A percentile compares a stretch with the other conserved stretches of the same genome.
phyloP scores from a whole-genome alignment of 2,888 invertebrate genomes.

The Meteorus cinctellus region DNA sequence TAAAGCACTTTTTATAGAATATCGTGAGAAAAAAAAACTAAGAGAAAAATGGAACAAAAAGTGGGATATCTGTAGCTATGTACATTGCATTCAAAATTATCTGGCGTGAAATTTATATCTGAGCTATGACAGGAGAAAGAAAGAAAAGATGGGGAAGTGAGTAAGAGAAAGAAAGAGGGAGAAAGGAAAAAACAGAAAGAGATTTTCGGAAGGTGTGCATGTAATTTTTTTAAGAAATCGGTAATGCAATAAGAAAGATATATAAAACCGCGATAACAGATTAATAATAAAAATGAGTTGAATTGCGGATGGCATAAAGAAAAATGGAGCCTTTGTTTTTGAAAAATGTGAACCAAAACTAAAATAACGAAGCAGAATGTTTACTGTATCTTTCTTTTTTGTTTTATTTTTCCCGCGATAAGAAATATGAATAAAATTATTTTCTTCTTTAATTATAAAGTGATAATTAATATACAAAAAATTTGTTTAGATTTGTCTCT shows the following conservation, averaged over 20 bases:
- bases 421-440: not conserved
- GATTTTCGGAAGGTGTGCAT: constrained; percentile 6
- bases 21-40: not conserved
- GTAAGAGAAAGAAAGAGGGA: not conserved
- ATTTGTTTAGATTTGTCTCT: not conserved
- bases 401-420: not conserved
- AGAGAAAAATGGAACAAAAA: constrained; percentile 11
- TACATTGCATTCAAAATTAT: constrained; percentile 37
- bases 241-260: constrained; percentile 28
- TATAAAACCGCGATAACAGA: not conserved
- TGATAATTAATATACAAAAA: not conserved
- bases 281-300: not conserved
- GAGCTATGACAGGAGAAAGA: constrained; percentile 21
- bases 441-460: not conserved
- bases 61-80: constrained; percentile 28
- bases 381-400: not conserved
- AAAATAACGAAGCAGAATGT: not conserved
- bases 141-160: too few species aligned
- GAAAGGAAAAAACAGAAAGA: not conserved
- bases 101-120: constrained; percentile 13
- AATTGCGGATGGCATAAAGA: not conserved
- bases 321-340: not conserved
- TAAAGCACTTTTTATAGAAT: constrained; percentile 45
- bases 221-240: constrained; percentile 25
- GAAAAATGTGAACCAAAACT: not conserved